Evolutionary conservation across 2,888 invertebrate species (phyloP).

Genomic region (Meloe dianella): DNA sequence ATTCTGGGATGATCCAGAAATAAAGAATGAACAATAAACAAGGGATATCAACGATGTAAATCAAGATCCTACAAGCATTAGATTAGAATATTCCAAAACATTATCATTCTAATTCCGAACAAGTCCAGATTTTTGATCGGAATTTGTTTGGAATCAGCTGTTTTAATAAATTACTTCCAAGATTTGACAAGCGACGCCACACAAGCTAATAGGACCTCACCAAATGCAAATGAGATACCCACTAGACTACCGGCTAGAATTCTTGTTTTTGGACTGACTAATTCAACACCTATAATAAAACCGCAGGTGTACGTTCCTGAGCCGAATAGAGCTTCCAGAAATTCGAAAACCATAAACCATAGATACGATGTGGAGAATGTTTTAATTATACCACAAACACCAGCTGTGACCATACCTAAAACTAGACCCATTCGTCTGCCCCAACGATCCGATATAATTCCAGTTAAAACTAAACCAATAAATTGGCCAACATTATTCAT

Average conservation of each 20-base stretch:
- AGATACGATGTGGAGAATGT: constrained; percentile 73
- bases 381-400: constrained; percentile 70
- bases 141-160: no score
- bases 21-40: constrained; percentile 72
- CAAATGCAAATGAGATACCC: constrained; percentile 73
- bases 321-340: constrained; percentile 72
- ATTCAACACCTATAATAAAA: constrained; percentile 76
- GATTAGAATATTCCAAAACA: no score
- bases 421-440: constrained; percentile 68
- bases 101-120: no score
- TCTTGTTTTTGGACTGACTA: constrained; percentile 76
- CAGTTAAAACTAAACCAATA: constrained; percentile 70
- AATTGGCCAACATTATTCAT: constrained; percentile 77
- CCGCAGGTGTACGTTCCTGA: constrained; percentile 75
- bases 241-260: constrained; percentile 75
- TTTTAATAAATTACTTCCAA: constrained; percentile 71
- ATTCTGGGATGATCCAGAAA: constrained; percentile 74
- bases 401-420: constrained; percentile 66
- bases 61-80: constrained; percentile 15
- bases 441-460: constrained; percentile 71
- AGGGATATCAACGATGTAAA: constrained; percentile 68
- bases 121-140: no score
- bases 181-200: constrained; percentile 70
- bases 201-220: constrained; percentile 71
- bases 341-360: constrained; percentile 73